Evolutionary conservation across 2,113 vertebrate genomes (phyloP).

Genomic region (Aptenodytes patagonicus): DNA sequence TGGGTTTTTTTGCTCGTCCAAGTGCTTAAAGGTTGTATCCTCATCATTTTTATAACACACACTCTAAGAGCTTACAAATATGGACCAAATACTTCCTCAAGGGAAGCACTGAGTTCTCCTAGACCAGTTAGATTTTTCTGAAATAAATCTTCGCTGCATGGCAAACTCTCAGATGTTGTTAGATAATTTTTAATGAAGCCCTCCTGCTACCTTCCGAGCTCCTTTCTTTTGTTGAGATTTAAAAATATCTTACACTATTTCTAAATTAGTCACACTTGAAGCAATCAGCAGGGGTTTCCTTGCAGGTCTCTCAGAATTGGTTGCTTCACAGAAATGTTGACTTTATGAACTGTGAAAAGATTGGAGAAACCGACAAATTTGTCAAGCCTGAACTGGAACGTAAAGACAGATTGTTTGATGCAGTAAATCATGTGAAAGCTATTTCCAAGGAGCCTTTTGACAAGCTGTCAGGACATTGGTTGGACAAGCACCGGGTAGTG

Average conservation of each 20-base stretch:
- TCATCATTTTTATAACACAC: neutral
- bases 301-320: neutral
- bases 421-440: constrained; percentile 64
- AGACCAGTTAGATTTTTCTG: neutral
- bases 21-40: neutral
- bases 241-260: neutral
- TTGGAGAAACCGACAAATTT: constrained; percentile 47
- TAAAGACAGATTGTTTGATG: constrained; percentile 62
- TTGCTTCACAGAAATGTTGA: constrained; percentile 12
- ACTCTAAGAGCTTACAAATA: neutral
- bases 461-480: constrained; percentile 65
- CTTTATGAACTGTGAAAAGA: constrained; percentile 45
- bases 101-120: neutral
- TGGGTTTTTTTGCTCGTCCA: accelerated
- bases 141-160: neutral
- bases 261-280: constrained; percentile 16
- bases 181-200: neutral
- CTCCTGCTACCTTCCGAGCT: neutral
- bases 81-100: neutral
- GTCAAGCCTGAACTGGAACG: constrained; percentile 49
- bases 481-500: constrained; percentile 16
- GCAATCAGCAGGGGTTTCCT: neutral
- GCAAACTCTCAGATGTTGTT: neutral
- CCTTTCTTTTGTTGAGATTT: neutral
- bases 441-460: constrained; percentile 64